phyloP scores from a whole-genome alignment of 1,140 invertebrate species.

The Drosophila virilis region DNA sequence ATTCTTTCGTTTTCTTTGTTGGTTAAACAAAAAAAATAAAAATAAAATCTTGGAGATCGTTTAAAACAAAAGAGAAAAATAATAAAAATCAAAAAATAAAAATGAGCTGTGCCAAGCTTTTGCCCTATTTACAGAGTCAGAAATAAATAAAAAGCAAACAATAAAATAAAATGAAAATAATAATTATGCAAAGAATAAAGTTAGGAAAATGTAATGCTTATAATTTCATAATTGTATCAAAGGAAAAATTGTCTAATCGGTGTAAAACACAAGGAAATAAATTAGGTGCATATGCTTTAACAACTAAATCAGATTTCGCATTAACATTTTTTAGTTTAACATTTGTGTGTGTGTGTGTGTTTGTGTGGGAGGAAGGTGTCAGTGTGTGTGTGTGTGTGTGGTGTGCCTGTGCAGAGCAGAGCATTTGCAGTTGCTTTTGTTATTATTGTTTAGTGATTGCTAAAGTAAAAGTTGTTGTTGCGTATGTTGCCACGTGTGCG shows the following conservation, averaged over 20 bases:
- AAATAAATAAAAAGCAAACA: constrained; percentile 18
- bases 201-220: constrained; percentile 48
- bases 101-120: constrained; percentile 12
- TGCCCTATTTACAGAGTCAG: constrained; percentile 42
- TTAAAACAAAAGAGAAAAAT: constrained; percentile 13
- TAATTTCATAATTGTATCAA: constrained; percentile 73
- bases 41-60: constrained; percentile 41
- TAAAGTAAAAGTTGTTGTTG: constrained; percentile 77
- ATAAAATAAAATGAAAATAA: constrained; percentile 2
- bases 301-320: constrained; percentile 65
- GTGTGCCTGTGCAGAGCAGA: constrained; percentile 26
- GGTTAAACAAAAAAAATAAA: constrained; percentile 2
- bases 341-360: constrained; percentile 26
- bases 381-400: constrained; percentile 6
- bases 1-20: constrained; percentile 11
- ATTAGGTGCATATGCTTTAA: constrained; percentile 62
- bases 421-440: constrained; percentile 22
- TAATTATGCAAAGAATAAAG: constrained; percentile 18
- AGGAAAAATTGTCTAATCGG: constrained; percentile 74
- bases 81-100: constrained; percentile 3
- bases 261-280: constrained; percentile 78
- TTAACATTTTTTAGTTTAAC: constrained; percentile 50
- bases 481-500: constrained; percentile 73
- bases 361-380: not conserved
- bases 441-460: constrained; percentile 56